These are phyloP conservation scores for Nannobrachium achirus DNA, from an alignment of 2,113 vertebrate species.

Conservation along the genomic window DNA sequence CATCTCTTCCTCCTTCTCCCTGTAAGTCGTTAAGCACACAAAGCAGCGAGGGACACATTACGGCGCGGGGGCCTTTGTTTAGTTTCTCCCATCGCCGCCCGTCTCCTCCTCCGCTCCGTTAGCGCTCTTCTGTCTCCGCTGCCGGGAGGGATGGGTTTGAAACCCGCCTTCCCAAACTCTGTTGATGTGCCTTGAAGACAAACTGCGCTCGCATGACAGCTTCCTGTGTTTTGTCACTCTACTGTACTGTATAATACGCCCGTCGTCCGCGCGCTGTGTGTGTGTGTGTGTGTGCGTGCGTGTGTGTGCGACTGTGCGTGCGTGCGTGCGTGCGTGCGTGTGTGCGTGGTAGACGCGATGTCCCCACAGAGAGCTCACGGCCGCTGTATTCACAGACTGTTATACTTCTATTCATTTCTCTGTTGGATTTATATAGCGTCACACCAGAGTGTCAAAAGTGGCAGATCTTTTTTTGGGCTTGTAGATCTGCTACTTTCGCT, in stretches of 20 bases:
- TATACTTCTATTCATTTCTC: too few species aligned
- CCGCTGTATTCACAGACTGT: too few species aligned
- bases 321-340: constrained; percentile 43
- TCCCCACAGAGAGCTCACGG: too few species aligned
- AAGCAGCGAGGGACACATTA: constrained; percentile 57
- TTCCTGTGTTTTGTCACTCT: constrained; percentile 67
- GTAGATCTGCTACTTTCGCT: too few species aligned
- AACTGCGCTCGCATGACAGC: constrained; percentile 57
- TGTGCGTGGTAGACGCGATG: constrained; percentile 30
- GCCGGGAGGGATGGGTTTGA: constrained; percentile 65
- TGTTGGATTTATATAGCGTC: too few species aligned
- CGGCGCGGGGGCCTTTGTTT: constrained; percentile 43
- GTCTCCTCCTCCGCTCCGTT: constrained; percentile 17
- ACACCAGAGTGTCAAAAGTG: too few species aligned
- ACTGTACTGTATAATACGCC: too few species aligned
- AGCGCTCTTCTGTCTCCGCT: constrained; percentile 59
- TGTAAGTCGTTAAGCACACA: constrained; percentile 62
- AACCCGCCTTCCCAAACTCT: constrained; percentile 69
- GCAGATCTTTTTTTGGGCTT: too few species aligned
- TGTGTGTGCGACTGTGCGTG: constrained; percentile 53
- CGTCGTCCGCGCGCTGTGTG: too few species aligned
- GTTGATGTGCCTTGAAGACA: constrained; percentile 72
- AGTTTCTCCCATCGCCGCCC: not conserved
- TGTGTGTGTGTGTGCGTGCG: constrained; percentile 54
- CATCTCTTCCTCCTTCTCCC: constrained; percentile 15